Evolutionary conservation across 2,888 invertebrate genomes (phyloP).

Genomic region (Protophormia terraenovae): DNA sequence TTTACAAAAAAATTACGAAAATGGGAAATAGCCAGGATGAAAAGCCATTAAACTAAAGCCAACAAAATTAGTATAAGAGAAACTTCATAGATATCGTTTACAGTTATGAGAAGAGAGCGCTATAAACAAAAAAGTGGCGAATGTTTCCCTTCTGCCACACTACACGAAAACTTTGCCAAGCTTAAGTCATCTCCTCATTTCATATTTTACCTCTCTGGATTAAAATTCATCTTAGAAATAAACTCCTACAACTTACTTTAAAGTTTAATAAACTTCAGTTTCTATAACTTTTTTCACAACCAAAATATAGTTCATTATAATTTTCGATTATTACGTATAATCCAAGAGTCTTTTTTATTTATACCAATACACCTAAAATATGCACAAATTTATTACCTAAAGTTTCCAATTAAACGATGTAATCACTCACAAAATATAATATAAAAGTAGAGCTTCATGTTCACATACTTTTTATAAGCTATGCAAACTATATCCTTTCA

Average conservation of each 20-base stretch:
- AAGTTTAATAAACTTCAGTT: neutral
- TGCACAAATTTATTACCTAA: conserved; percentile 32
- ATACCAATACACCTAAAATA: neutral
- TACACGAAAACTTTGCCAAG: too few relatives aligned
- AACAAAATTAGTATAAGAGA: too few relatives aligned
- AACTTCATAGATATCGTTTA: too few relatives aligned
- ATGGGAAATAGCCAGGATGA: too few relatives aligned
- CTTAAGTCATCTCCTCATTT: neutral
- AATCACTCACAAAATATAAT: conserved; percentile 26
- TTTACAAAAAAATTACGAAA: too few relatives aligned
- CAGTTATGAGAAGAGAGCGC: too few relatives aligned
- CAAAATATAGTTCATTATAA: neutral
- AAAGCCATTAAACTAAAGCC: too few relatives aligned
- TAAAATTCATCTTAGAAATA: neutral
- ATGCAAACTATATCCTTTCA: conserved; percentile 1
- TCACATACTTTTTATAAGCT: neutral
- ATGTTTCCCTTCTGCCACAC: too few relatives aligned
- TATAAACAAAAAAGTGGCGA: too few relatives aligned
- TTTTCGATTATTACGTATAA: conserved; percentile 7
- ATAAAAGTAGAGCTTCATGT: neutral
- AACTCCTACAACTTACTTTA: neutral
- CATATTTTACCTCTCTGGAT: neutral
- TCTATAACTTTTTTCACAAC: neutral
- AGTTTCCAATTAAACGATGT: conserved; percentile 49
- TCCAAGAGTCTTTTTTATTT: neutral